Percentiles rank a stretch among this genome's conserved stretches.
Conservation (phyloP, 2,797 vertebrate genomes). For the Chiloscyllium punctatum region DNA sequence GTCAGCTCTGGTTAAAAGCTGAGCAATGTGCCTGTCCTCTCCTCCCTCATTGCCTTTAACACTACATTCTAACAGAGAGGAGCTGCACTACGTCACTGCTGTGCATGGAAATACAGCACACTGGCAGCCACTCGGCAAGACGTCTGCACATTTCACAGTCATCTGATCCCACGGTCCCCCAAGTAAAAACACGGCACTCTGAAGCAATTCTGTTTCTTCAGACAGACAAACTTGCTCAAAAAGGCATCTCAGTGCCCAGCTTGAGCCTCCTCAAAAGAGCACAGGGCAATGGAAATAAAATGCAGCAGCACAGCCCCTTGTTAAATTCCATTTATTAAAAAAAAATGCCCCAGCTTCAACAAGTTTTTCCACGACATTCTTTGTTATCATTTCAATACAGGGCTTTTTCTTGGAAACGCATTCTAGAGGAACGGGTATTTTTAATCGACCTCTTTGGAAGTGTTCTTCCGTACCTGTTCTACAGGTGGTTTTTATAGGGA, state of each 20-base stretch:
- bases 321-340: not conserved
- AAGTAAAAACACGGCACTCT: not conserved
- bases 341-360: not conserved
- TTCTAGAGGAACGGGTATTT: too few relatives aligned
- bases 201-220: not conserved
- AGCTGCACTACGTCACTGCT: not conserved
- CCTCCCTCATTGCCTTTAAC: not conserved
- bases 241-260: too few relatives aligned
- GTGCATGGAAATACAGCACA: not conserved
- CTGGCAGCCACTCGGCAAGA: not conserved
- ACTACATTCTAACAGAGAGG: not conserved
- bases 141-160: conserved; percentile 18
- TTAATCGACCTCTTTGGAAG: too few relatives aligned
- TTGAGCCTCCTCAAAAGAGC: too few relatives aligned
- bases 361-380: not conserved
- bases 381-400: not conserved
- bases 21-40: not conserved
- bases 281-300: not conserved
- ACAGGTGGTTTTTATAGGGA: too few relatives aligned
- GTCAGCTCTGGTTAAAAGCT: not conserved
- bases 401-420: too few relatives aligned
- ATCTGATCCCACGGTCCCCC: not conserved
- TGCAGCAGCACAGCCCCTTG: not conserved
- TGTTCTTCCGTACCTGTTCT: too few relatives aligned
- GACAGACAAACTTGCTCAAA: not conserved